Evolutionary conservation across 1,140 invertebrate species (phyloP), one percentile per base, ranked within the genome.

Genomic region (Leptoteleia sp.): DNA sequence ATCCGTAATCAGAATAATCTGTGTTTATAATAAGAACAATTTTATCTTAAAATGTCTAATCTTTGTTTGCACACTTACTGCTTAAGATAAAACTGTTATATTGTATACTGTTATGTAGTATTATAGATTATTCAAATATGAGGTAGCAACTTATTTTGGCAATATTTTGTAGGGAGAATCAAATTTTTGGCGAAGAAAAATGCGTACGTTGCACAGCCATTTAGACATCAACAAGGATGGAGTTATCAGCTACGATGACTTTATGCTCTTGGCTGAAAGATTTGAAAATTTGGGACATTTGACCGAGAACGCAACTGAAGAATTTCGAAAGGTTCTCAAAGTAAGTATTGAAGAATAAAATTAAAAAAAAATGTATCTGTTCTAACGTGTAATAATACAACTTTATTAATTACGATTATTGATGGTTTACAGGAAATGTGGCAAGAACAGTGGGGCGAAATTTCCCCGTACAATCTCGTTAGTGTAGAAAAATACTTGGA

Each of bases 101-200:
- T n/a, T n/a, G n/a, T n/a, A n/a, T n/a, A n/a, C n/a, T n/a, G n/a
- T n/a, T n/a, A n/a, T n/a, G n/a, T n/a, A n/a, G n/a, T n/a, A n/a
- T n/a, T n/a, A n/a, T n/a, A n/a, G n/a, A n/a, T n/a, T n/a, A n/a
- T n/a, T n/a, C n/a, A n/a, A n/a, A n/a, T n/a, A n/a, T n/a, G n/a
- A n/a, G n/a, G n/a, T n/a, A n/a, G n/a, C n/a, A n/a, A n/a, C n/a
- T n/a, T n/a, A n/a, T n/a, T n/a, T n/a, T n/a, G n/a, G n/a, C n/a
- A n/a, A n/a, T n/a, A n/a, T n/a, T n/a, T 93, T 91, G 33, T 82
- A 97, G 92, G 94, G 94, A 16, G 90, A 91, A 55, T 94, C 95
- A 2, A 92, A 94, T 67, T 97, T 98, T 89, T 98, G 96, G 96
- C 90, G 93, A 65, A 91, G 93, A 76, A 96, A 97, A 87, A 97